These are phyloP conservation scores for Zootermopsis nevadensis DNA, from an alignment of 2,888 invertebrate genomes.

Conservation along the genomic window DNA sequence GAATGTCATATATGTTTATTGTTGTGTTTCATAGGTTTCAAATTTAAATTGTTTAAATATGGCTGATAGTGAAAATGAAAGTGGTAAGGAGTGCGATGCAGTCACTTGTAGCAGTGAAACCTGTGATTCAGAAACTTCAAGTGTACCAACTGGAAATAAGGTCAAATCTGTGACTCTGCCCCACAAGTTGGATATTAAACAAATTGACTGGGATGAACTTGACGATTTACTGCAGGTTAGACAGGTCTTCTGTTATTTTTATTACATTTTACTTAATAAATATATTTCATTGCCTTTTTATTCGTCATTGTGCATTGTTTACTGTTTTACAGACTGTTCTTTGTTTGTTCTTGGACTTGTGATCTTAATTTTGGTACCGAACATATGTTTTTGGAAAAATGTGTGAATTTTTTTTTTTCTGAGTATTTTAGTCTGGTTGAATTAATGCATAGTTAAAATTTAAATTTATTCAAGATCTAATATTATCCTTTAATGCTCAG, in stretches of 20 bases:
- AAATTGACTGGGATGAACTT: conserved; percentile 76
- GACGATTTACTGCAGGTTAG: conserved; percentile 73
- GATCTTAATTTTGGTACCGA: too few species aligned
- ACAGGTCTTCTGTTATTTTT: conserved; percentile 32
- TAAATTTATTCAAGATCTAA: too few species aligned
- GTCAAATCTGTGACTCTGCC: conserved; percentile 67
- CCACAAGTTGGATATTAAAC: conserved; percentile 74
- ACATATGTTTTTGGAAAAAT: too few species aligned
- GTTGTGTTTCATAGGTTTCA: conserved; percentile 25
- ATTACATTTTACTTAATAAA: neutral
- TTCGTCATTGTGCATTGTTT: too few species aligned
- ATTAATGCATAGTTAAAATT: too few species aligned
- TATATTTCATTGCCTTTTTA: too few species aligned
- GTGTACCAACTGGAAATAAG: conserved; percentile 24
- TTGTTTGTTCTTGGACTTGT: too few species aligned
- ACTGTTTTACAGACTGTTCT: too few species aligned
- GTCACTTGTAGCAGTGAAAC: conserved; percentile 15
- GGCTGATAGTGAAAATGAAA: conserved; percentile 1
- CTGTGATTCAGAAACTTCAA: neutral
- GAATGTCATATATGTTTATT: neutral
- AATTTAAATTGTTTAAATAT: conserved; percentile 30
- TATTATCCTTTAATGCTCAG: too few species aligned
- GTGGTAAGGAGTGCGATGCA: conserved; percentile 7
- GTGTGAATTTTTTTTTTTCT: too few species aligned
- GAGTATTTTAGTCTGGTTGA: too few species aligned